Conservation (phyloP, 2,888 invertebrate genomes). For the Eupithecia inturbata region DNA sequence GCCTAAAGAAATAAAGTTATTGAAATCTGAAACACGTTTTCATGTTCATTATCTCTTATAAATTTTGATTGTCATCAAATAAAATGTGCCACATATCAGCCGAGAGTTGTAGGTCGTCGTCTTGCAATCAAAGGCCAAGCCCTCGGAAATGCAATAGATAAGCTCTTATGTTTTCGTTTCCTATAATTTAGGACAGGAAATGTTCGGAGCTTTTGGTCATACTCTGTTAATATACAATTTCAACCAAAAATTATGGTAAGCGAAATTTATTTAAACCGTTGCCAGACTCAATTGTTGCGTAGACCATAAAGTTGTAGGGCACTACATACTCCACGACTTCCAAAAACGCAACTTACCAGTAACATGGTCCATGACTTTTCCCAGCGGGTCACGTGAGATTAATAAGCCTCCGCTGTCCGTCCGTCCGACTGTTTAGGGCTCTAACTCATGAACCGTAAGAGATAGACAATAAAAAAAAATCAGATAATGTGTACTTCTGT, state of each 20-base stretch:
- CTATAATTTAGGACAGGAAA: slow-evolving; percentile 22
- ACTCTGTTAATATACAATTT: not conserved
- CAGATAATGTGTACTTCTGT: too few relatives aligned
- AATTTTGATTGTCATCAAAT: not conserved
- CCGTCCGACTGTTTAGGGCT: too few relatives aligned
- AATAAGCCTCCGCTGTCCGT: too few relatives aligned
- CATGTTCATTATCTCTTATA: too few relatives aligned
- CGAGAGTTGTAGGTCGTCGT: not conserved
- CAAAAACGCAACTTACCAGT: not conserved
- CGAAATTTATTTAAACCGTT: not conserved
- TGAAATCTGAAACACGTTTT: too few relatives aligned
- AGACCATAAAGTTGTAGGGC: not conserved
- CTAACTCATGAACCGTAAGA: too few relatives aligned
- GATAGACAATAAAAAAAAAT: too few relatives aligned
- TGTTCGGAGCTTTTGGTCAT: slow-evolving; percentile 26
- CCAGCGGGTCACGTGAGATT: not conserved
- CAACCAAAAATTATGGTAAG: not conserved
- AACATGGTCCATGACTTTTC: not conserved
- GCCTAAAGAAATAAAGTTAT: too few relatives aligned
- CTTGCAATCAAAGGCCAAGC: slow-evolving; percentile 27
- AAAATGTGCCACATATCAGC: slow-evolving; percentile 13
- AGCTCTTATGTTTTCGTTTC: slow-evolving; percentile 14
- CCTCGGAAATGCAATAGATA: slow-evolving; percentile 23
- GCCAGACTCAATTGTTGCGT: not conserved
- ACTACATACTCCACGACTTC: not conserved